These are phyloP conservation scores for Polypterus senegalus DNA, from an alignment of 2,113 vertebrate genomes.

Conservation along the genomic window DNA sequence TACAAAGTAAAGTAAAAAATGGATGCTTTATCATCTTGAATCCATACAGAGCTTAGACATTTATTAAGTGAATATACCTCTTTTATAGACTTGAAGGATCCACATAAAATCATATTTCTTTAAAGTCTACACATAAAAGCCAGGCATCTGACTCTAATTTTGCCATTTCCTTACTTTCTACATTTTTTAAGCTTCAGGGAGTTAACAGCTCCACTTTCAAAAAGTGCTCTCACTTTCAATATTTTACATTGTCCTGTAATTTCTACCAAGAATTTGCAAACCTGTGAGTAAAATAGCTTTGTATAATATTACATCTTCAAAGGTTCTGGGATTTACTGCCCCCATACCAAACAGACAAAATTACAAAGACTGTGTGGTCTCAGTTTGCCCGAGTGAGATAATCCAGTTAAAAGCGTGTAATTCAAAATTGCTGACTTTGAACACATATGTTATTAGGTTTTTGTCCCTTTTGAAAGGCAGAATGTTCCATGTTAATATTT, in stretches of 20 bases:
- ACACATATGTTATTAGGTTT: too few relatives aligned
- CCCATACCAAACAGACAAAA: too few relatives aligned
- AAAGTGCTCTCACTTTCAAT: background rate
- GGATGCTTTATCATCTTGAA: too few relatives aligned
- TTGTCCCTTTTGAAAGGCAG: too few relatives aligned
- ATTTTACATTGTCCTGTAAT: background rate
- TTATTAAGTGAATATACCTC: too few relatives aligned
- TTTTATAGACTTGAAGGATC: too few relatives aligned
- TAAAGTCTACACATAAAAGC: too few relatives aligned
- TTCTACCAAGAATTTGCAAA: slow-evolving; percentile 1
- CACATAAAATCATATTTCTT: too few relatives aligned
- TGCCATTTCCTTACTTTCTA: background rate
- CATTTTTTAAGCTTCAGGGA: background rate
- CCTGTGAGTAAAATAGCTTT: background rate
- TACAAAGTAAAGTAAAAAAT: too few relatives aligned
- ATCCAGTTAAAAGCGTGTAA: background rate
- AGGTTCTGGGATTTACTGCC: background rate
- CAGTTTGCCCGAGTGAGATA: background rate
- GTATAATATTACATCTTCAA: background rate
- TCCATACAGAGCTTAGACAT: too few relatives aligned
- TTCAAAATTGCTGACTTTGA: too few relatives aligned
- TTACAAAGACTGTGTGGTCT: slow-evolving; percentile 4
- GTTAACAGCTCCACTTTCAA: background rate
- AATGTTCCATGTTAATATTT: too few relatives aligned
- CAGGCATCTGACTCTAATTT: slow-evolving; percentile 1